These are phyloP conservation scores for Lithobates sylvaticus DNA, from an alignment of 2,797 vertebrate species.

Conservation along the genomic window DNA sequence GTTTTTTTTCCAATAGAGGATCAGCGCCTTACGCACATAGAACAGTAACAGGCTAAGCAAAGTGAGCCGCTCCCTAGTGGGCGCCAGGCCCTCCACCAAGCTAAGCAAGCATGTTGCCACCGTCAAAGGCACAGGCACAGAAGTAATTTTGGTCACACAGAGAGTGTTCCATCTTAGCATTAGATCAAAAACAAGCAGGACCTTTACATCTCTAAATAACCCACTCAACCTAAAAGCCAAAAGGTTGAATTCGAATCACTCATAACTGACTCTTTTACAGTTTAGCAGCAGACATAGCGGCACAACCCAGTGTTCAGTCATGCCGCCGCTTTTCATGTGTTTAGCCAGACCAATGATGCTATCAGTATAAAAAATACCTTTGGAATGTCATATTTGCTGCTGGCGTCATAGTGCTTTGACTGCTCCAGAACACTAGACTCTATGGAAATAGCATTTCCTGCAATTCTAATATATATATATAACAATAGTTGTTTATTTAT, in stretches of 20 bases:
- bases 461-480: neutral
- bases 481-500: constrained; percentile 10
- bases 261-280: neutral
- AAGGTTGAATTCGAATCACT: neutral
- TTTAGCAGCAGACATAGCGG: neutral
- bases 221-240: neutral
- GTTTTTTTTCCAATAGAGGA: no score
- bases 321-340: neutral
- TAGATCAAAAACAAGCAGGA: no score
- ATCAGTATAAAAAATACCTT: constrained; percentile 4
- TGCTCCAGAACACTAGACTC: neutral
- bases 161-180: no score
- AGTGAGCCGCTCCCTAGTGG: no score
- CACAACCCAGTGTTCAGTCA: neutral
- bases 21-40: no score
- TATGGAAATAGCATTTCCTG: constrained; percentile 7
- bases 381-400: constrained; percentile 6
- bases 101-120: no score
- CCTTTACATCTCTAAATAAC: no score
- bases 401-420: neutral
- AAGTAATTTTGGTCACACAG: no score
- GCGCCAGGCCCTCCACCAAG: no score
- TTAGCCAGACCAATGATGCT: neutral
- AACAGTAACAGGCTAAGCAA: no score
- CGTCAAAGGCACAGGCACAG: no score